Base-by-base conservation (phyloP, 2,113 vertebrate genomes). In the Onychorhynchus coronatus region DNA sequence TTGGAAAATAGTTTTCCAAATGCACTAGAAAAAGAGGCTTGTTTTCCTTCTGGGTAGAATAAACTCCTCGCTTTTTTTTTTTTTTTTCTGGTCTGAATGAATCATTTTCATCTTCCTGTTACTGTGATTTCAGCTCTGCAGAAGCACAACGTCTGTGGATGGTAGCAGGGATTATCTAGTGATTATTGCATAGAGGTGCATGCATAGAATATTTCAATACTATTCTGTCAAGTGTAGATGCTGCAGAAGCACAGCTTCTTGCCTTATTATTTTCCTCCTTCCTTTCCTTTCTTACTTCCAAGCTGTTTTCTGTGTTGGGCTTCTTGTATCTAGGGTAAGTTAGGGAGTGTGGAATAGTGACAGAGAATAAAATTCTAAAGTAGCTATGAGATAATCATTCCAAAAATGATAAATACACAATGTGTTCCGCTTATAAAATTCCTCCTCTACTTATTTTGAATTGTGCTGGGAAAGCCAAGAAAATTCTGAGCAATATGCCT, bases 141-240 rank as follows among this genome's bases (percentile, higher is more conserved):
- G 67, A 93, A 74, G 82, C 75, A 73, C 12, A 12, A 86, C 33
- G 96, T 59, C 78, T 80, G 61, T 89, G 86, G 91, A 95, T 91
- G 77, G 56, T 68, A 95, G 61, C 47, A 91, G 65, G 87, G 91
- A 87, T 89, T 95, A 91, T 92, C 89, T 89, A 75, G 83, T 85
- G 89, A 89, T 89, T 96, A 95, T 75, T 89, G 56, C 73, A 84
- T 22, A 52, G 56, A 91, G 25, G 47, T 87, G 41, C 89, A 92
- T 71, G 76, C 72, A 77, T 14, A 77, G 92, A 95, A 84, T 95
- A 93, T 91, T 91, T 96, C 88, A 88, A 39, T 11, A 8, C 21
- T 62, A 70, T 86, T 94, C 88, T 74, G 35, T 71, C 49, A 86
- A 88, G 65, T 46, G 63, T 59, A 86, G 83, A 50, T 90, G 50